A percentile compares a stretch with the other conserved stretches of the same genome.
These are phyloP conservation scores for Drosophila nikananu DNA, from an alignment of 1,140 invertebrate species.

Conservation along the genomic window DNA sequence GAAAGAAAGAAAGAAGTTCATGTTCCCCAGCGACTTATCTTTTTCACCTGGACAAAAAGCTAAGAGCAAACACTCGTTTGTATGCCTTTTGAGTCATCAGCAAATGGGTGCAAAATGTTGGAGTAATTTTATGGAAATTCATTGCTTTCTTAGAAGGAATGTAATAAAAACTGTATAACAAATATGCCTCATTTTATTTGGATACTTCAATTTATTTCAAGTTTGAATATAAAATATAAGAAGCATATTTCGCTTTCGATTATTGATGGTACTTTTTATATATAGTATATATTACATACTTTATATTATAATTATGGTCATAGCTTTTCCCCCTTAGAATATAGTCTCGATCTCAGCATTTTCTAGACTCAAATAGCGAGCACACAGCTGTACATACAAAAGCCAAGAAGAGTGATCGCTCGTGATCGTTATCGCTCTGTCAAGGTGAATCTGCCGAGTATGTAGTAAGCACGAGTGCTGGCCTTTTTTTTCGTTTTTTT, in stretches of 20 bases:
- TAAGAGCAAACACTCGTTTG: conserved; percentile 1
- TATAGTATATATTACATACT: neutral
- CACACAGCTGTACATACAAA: conserved; percentile 12
- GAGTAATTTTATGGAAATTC: neutral
- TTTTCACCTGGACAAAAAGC: conserved; percentile 9
- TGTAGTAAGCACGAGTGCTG: neutral
- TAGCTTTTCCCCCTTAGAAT: neutral
- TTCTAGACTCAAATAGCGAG: neutral
- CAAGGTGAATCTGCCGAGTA: conserved; percentile 10
- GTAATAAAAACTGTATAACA: neutral
- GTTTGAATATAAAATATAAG: neutral
- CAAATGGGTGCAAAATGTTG: conserved; percentile 7
- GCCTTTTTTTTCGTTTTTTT: neutral
- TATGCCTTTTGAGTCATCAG: conserved; percentile 5
- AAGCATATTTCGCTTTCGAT: neutral
- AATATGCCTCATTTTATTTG: neutral
- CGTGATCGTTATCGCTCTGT: conserved; percentile 12
- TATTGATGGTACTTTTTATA: neutral
- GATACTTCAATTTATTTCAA: neutral
- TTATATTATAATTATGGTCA: neutral
- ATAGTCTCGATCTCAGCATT: neutral
- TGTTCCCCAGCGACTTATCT: neutral
- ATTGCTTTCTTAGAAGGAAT: no score
- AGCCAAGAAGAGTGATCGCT: conserved; percentile 3
- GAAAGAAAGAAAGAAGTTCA: conserved; percentile 1